phyloP scores from a whole-genome alignment of 2,888 invertebrate genomes.

The Pedicia rivosa region DNA sequence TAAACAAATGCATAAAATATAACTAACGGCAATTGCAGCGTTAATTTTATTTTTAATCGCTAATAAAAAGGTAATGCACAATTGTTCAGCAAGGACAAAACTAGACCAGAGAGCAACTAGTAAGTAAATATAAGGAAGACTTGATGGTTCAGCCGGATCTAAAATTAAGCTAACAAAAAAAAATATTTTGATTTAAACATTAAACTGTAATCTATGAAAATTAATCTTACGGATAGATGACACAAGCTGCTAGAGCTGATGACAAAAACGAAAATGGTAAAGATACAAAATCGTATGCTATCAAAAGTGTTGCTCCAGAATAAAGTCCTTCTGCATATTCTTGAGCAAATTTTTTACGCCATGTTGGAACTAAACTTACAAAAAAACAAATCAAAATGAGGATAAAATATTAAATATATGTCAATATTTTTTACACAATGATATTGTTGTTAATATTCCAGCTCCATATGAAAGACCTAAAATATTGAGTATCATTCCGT shows the following conservation, averaged over 20 bases:
- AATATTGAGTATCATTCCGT: slow-evolving; percentile 28
- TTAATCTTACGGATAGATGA: slow-evolving; percentile 50
- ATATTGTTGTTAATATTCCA: slow-evolving; percentile 27
- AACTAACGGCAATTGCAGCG: slow-evolving; percentile 64
- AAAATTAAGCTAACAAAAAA: slow-evolving; percentile 20
- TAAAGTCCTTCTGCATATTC: slow-evolving; percentile 82
- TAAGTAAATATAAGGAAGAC: slow-evolving; percentile 42
- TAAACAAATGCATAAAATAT: slow-evolving; percentile 53
- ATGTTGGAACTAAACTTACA: slow-evolving; percentile 48
- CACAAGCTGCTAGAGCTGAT: slow-evolving; percentile 51
- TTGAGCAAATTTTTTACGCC: slow-evolving; percentile 83
- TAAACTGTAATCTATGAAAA: slow-evolving; percentile 9
- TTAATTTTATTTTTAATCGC: slow-evolving; percentile 61
- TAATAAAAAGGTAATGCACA: slow-evolving; percentile 66
- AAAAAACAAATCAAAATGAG: neutral
- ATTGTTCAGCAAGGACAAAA: slow-evolving; percentile 71
- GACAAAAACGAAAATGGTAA: slow-evolving; percentile 70
- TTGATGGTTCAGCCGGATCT: slow-evolving; percentile 23
- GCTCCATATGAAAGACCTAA: slow-evolving; percentile 27
- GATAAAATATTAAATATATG: slow-evolving; percentile 7
- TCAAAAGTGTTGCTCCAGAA: slow-evolving; percentile 66
- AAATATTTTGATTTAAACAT: slow-evolving; percentile 17
- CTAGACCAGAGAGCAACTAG: slow-evolving; percentile 66
- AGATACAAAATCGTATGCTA: slow-evolving; percentile 66
- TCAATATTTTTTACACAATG: slow-evolving; percentile 19